Conservation (phyloP, 2,797 vertebrate genomes). For the Rousettus madagascariensis region DNA sequence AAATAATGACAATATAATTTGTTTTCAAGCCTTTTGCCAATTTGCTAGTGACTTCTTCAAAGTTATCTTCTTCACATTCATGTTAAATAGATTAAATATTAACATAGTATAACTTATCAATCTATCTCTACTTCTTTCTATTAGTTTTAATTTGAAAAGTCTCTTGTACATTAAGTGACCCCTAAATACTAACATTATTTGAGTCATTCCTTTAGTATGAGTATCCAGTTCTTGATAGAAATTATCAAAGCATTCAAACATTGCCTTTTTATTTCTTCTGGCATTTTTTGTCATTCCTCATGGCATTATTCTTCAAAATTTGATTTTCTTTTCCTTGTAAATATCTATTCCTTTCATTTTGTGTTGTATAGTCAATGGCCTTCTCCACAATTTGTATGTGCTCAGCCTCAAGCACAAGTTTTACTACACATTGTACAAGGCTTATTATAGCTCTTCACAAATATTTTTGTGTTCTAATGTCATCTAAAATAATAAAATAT, state of each 20-base stretch:
- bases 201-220: background rate
- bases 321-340: background rate
- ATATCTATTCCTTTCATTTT: background rate
- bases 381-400: background rate
- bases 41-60: background rate
- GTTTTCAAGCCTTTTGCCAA: background rate
- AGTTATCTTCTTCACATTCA: background rate
- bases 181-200: background rate
- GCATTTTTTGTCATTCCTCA: background rate
- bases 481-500: slow-evolving; percentile 45
- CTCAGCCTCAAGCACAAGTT: background rate
- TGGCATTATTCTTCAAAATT: background rate
- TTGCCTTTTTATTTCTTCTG: background rate
- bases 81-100: background rate
- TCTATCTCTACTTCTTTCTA: background rate
- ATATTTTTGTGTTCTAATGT: slow-evolving; percentile 10
- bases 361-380: background rate
- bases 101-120: background rate
- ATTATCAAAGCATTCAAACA: background rate
- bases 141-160: background rate
- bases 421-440: background rate
- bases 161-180: background rate
- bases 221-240: background rate
- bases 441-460: background rate
- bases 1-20: background rate